Evolutionary conservation across 2,888 invertebrate species (phyloP), one percentile per base, ranked within the genome.

Genomic region (Ectemnius lituratus): DNA sequence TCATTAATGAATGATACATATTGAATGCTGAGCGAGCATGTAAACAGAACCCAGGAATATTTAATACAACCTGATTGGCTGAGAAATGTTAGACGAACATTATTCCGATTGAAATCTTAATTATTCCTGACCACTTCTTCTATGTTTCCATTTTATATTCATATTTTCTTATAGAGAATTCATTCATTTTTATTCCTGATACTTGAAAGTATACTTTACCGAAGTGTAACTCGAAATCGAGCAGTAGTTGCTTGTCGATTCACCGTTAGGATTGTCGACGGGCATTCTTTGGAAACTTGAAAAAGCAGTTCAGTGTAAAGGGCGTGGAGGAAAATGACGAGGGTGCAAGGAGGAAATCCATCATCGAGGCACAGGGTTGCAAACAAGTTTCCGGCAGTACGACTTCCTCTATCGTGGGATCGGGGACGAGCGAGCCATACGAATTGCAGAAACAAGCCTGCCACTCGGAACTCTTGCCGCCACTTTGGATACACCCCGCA

Each of bases 241-340:
- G n/a, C n/a, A 4, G 52, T 52, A 16, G 11, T 16, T 52, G 11
- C 14, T 11, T 52, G 13, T 14, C 16, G 52, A 14, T 16, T 52
- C 13, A 52, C 52, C 4, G 4, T 16, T 13, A 14, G 16, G 52
- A 52, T 52, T 37, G 37, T 37, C 52, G 52, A 6, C 16, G 4
- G 52, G 14, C 8, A 6, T 6, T 52, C 52, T n/a, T 37, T 52
- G 1, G n/a, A 52, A 52, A 52, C n/a, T 52, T 14, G n/a, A 14
- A 52, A 11, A 14, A 52, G n/a, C 52, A 52, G 52, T 16, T 52
- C 16, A 14, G 4, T 16, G 16, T 52, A 52, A 16, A 52, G 16
- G 14, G 5, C 52, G 52, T 3, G 49, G 13, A 2, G 11, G 4
- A 37, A 37, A 52, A 79, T 81, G 78, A 76, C 14, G 8, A 16